phyloP scores from a whole-genome alignment of 2,888 invertebrate species.

The Lymantria dispar region DNA sequence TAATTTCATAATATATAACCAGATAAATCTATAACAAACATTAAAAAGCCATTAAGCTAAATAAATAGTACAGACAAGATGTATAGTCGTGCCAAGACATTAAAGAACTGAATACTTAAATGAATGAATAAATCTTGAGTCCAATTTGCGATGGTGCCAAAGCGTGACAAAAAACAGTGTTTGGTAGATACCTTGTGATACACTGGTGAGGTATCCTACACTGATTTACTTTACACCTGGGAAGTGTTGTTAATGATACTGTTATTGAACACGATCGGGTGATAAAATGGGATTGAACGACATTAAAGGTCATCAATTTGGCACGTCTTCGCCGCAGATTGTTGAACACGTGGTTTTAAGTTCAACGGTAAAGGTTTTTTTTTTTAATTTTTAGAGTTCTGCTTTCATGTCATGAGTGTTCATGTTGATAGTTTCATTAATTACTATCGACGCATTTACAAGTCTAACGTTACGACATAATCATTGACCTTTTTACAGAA shows the following conservation, averaged over 20 bases:
- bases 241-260: too few relatives aligned
- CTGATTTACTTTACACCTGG: slow-evolving; percentile 21
- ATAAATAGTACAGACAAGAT: not conserved
- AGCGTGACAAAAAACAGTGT: slow-evolving; percentile 17
- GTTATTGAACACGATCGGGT: not conserved
- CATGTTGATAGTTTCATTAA: too few relatives aligned
- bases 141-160: slow-evolving; percentile 23
- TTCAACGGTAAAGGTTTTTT: not conserved
- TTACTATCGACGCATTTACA: too few relatives aligned
- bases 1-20: not conserved
- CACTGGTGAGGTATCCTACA: slow-evolving; percentile 21
- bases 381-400: not conserved
- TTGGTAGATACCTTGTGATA: slow-evolving; percentile 17
- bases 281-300: not conserved
- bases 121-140: slow-evolving; percentile 13
- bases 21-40: not conserved
- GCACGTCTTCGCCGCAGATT: not conserved
- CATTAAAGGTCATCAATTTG: slow-evolving; percentile 1
- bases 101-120: slow-evolving; percentile 11
- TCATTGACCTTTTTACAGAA: too few relatives aligned
- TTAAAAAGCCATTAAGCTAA: not conserved
- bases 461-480: too few relatives aligned
- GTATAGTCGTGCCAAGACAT: not conserved
- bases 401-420: too few relatives aligned
- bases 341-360: not conserved